phyloP scores from a whole-genome alignment of 2,113 vertebrate species.

The Copsychus sechellarum region DNA sequence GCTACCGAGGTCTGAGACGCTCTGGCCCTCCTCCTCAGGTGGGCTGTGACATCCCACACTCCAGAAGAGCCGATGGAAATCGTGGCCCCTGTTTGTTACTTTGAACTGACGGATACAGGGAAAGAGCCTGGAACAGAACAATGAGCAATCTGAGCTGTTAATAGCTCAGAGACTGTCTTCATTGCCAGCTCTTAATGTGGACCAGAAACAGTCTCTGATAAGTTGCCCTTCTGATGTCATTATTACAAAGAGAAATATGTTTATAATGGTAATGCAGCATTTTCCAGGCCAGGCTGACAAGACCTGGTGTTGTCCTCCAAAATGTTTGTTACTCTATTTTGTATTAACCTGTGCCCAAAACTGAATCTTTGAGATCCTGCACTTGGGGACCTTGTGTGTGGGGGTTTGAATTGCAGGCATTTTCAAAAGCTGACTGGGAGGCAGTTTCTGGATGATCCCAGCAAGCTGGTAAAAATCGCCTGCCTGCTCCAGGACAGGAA shows the following conservation, averaged over 20 bases:
- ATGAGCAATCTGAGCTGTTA: background rate
- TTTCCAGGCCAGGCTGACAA: background rate
- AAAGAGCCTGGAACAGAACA: too few relatives aligned
- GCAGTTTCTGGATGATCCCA: background rate
- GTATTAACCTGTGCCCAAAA: accelerated
- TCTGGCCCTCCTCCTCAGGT: too few relatives aligned
- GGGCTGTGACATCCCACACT: too few relatives aligned
- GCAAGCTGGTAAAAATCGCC: background rate
- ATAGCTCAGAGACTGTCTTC: background rate
- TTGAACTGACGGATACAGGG: too few relatives aligned
- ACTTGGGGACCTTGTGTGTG: background rate
- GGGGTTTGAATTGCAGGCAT: background rate
- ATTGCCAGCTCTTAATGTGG: background rate
- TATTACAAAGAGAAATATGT: background rate
- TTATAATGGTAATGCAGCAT: background rate
- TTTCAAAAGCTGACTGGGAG: background rate
- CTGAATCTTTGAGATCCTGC: background rate
- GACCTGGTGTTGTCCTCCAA: background rate
- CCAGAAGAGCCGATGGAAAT: too few relatives aligned
- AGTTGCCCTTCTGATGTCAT: background rate
- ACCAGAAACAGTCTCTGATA: background rate
- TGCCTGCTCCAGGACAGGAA: background rate
- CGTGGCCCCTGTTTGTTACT: too few relatives aligned
- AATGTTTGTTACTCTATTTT: background rate
- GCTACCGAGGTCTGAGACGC: too few relatives aligned